phyloP scores from a whole-genome alignment of 1,140 invertebrate genomes.

The Drosophila biarmipes region DNA sequence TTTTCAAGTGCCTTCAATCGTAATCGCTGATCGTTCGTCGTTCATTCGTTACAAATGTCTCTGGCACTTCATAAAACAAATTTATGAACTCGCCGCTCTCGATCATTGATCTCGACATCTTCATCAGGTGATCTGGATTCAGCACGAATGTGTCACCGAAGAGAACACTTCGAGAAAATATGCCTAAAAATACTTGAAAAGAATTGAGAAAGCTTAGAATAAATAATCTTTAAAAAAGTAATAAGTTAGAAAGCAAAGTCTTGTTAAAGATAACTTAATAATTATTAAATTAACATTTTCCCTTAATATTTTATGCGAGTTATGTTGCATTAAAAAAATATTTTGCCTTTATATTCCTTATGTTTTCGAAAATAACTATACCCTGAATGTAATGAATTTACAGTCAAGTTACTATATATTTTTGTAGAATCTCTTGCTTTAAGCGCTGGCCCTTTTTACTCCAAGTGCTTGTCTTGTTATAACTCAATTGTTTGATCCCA shows the following conservation, averaged over 20 bases:
- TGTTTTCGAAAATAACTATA: no score
- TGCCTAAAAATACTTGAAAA: not conserved
- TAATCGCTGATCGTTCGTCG: conserved; percentile 64
- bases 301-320: no score
- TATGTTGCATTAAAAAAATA: no score
- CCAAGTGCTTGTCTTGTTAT: conserved; percentile 49
- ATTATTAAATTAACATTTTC: no score
- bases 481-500: conserved; percentile 81
- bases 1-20: conserved; percentile 36
- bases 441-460: not conserved
- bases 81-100: conserved; percentile 76
- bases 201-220: not conserved
- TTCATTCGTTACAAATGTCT: conserved; percentile 80
- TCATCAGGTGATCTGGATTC: conserved; percentile 70
- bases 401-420: no score
- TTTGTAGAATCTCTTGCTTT: no score
- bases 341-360: no score
- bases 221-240: no score
- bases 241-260: no score
- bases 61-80: conserved; percentile 83
- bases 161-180: conserved; percentile 18
- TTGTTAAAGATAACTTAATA: no score
- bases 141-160: conserved; percentile 26
- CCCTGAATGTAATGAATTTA: no score
- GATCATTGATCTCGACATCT: conserved; percentile 82